Percentiles rank a stretch among this genome's conserved stretches.
phyloP scores from a whole-genome alignment of 2,113 vertebrate species.

The Camarhynchus parvulus region DNA sequence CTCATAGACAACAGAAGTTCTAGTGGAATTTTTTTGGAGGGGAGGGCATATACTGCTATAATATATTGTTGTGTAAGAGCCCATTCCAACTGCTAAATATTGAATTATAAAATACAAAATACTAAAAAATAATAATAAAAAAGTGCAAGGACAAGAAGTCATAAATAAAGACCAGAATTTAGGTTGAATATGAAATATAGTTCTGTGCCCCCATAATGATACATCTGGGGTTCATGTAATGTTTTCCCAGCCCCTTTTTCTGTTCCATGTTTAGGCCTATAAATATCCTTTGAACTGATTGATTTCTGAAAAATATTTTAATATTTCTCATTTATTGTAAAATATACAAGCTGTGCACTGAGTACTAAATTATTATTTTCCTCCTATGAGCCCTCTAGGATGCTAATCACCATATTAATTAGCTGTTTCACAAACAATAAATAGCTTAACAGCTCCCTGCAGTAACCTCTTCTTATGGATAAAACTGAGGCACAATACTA shows the following conservation, averaged over 20 bases:
- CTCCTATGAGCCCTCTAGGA: conserved; percentile 10
- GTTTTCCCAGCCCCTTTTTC: not conserved
- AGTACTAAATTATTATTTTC: conserved; percentile 27
- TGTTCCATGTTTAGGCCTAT: not conserved
- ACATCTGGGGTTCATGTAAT: not conserved
- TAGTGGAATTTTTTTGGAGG: not conserved
- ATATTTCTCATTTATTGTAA: not conserved
- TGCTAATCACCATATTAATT: conserved; percentile 37
- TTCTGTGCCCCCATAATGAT: not conserved
- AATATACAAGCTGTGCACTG: not conserved
- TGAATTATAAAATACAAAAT: not conserved
- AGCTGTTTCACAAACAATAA: conserved; percentile 41
- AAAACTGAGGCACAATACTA: not conserved
- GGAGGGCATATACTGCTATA: not conserved
- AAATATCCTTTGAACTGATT: not conserved
- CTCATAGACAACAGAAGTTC: not conserved
- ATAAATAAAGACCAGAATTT: not conserved
- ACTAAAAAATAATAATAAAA: not conserved
- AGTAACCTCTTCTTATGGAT: conserved; percentile 16
- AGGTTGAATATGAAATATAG: not conserved
- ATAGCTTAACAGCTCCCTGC: conserved; percentile 3
- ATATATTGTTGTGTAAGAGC: not conserved
- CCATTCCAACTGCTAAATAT: not conserved
- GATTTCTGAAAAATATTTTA: not conserved
- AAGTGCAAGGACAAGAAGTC: not conserved